Base-by-base conservation (phyloP, 2,888 invertebrate genomes). In the Mesopsocus fuscifrons region DNA sequence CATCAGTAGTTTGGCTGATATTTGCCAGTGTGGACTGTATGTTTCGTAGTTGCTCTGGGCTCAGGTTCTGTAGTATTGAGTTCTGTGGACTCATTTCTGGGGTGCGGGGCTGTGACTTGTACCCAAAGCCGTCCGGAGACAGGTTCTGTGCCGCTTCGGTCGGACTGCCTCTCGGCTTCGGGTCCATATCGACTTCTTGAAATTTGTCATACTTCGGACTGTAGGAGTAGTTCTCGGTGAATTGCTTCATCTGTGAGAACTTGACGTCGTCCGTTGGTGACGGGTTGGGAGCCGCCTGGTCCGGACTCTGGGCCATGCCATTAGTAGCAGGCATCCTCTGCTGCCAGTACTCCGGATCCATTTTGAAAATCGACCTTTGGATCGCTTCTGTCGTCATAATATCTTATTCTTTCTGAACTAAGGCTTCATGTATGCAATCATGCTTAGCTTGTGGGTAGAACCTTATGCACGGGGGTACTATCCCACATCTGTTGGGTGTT, bases 261-360 rank as follows among this genome's bases (percentile, higher is more conserved):
- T 38, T 38, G 13, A 38, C 21, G 20, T 38, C 38, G 16, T 38
- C 38, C 5, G 17, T 38, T 15, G 38, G 38, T 11, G 38, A 38
- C 20, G 17, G 38, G 18, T 38, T 17, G 13, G 6, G 38, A 17
- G 21, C 21, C 20, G 13, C 21, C 13, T 17, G 21, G n/a, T 38
- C 38, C 38, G 38, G 38, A 5, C 18, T 18, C 20, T 38, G 38
- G 17, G 38, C 21, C 17, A 38, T 38, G 15, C 38, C 38, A 21
- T 38, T 38, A 38, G 15, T 38, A 3, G 17, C 20, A 38, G 38
- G 38, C 20, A 17, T 20, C 21, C 38, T 17, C 65, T 66, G 47
- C 64, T 68, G 20, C 58, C 59, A 59, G 51, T 56, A 58, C 46
- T 59, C 59, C 42, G 57, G 57, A 50, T 59, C 57, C 58, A 58